Evolutionary conservation across 2,797 vertebrate species (phyloP).

Genomic region (Tiaroga cobitis): DNA sequence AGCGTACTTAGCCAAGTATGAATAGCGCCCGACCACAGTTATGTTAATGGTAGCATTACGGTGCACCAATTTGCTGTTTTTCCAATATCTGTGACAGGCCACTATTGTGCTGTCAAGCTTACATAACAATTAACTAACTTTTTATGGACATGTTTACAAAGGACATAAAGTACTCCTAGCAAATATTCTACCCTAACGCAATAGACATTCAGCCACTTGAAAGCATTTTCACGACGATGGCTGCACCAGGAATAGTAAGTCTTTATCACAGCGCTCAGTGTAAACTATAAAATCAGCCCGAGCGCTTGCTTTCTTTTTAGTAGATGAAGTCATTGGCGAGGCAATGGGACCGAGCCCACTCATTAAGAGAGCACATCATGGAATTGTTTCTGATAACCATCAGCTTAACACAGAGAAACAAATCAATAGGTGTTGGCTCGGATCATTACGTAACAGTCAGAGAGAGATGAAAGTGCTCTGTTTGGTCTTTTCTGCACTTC

Average conservation of each 20-base stretch:
- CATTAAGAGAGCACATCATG: slow-evolving; percentile 55
- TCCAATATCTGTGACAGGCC: slow-evolving; percentile 40
- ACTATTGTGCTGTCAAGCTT: slow-evolving; percentile 42
- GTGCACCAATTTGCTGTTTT: slow-evolving; percentile 30
- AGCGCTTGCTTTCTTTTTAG: slow-evolving; percentile 6
- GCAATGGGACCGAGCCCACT: slow-evolving; percentile 15
- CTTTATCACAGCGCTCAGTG: background rate
- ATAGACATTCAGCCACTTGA: slow-evolving; percentile 36
- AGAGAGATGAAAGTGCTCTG: slow-evolving; percentile 42
- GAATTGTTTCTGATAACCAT: slow-evolving; percentile 56
- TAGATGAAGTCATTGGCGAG: slow-evolving; percentile 44
- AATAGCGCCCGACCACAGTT: slow-evolving; percentile 33
- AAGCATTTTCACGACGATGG: slow-evolving; percentile 33
- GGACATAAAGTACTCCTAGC: slow-evolving; percentile 26
- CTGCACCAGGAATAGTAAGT: slow-evolving; percentile 8
- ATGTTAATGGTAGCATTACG: slow-evolving; percentile 43
- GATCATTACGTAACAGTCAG: slow-evolving; percentile 53
- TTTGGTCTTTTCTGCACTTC: slow-evolving; percentile 31
- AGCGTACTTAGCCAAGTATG: slow-evolving; percentile 23
- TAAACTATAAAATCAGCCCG: slow-evolving; percentile 32
- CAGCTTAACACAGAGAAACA: slow-evolving; percentile 47
- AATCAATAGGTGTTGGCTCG: slow-evolving; percentile 54
- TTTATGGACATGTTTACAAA: slow-evolving; percentile 53
- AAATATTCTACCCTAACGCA: slow-evolving; percentile 25
- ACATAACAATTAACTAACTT: slow-evolving; percentile 43